Conservation (phyloP, 2,888 invertebrate species). For the Carabus problematicus region DNA sequence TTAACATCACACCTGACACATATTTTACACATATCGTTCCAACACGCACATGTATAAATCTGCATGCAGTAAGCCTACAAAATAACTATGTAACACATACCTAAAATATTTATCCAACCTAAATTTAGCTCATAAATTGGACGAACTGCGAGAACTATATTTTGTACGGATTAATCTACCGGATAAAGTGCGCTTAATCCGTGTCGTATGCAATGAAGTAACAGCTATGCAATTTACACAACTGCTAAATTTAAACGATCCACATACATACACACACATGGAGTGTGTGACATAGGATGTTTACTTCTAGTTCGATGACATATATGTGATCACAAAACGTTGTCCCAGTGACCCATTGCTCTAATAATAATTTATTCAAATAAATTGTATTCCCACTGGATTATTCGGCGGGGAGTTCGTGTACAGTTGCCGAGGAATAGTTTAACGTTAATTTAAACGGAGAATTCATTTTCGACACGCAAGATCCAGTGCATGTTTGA, state of each 20-base stretch:
- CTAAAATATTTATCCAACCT: not conserved
- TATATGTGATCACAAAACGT: not conserved
- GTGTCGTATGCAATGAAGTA: conserved; percentile 10
- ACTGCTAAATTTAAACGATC: too few relatives aligned
- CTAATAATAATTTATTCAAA: conserved; percentile 15
- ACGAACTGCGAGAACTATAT: conserved; percentile 14
- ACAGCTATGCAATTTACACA: not conserved
- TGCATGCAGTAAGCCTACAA: too few relatives aligned
- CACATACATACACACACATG: too few relatives aligned
- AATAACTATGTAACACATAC: too few relatives aligned
- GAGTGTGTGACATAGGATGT: too few relatives aligned
- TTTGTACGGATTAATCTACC: conserved; percentile 24
- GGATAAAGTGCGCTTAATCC: conserved; percentile 27
- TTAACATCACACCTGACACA: too few relatives aligned
- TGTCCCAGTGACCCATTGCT: conserved; percentile 19
- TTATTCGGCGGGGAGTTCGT: conserved; percentile 1
- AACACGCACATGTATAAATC: too few relatives aligned
- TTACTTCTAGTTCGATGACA: too few relatives aligned
- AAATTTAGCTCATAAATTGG: conserved; percentile 12
- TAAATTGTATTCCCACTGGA: conserved; percentile 8
- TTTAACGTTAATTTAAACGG: conserved; percentile 16
- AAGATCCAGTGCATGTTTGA: not conserved
- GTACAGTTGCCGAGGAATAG: not conserved
- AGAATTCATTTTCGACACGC: conserved; percentile 31
- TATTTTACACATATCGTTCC: too few relatives aligned